Conservation (phyloP, 2,113 vertebrate genomes). For the Tetraodon nigroviridis region DNA sequence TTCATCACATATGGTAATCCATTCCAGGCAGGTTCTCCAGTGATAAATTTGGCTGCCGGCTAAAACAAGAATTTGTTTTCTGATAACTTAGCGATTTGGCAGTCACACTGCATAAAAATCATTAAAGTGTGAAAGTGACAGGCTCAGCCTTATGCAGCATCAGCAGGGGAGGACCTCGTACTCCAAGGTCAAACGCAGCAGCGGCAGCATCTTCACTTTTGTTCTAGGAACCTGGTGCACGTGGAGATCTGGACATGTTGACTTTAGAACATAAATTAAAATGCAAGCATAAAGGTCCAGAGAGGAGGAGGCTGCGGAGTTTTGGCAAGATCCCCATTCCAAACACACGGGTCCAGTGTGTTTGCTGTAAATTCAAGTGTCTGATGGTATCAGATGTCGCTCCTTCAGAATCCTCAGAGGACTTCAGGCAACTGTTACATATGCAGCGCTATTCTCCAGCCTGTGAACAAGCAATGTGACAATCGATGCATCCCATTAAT, state of each 20-base stretch:
- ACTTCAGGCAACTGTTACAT: neutral
- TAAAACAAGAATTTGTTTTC: neutral
- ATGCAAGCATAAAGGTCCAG: neutral
- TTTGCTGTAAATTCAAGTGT: neutral
- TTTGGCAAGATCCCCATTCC: neutral
- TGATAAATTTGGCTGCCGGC: too few species aligned
- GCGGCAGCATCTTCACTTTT: too few species aligned
- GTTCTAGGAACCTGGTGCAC: neutral
- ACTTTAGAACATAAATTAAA: neutral
- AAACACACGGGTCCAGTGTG: neutral
- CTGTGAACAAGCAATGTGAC: neutral
- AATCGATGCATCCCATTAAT: neutral
- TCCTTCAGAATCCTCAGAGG: too few species aligned
- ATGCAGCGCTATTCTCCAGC: neutral
- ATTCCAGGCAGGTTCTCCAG: conserved; percentile 4
- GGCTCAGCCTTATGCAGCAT: too few species aligned
- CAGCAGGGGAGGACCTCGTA: too few species aligned
- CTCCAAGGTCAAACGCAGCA: too few species aligned
- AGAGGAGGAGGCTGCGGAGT: neutral
- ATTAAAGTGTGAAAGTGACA: neutral
- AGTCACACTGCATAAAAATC: conserved; percentile 8
- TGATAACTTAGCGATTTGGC: conserved; percentile 12
- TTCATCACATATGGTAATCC: conserved; percentile 17
- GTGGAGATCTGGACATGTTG: neutral
- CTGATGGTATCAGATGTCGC: neutral